Percentiles rank a stretch among this genome's conserved stretches.
Conservation (phyloP, 1,140 invertebrate genomes). For the Drusus annulatus region DNA sequence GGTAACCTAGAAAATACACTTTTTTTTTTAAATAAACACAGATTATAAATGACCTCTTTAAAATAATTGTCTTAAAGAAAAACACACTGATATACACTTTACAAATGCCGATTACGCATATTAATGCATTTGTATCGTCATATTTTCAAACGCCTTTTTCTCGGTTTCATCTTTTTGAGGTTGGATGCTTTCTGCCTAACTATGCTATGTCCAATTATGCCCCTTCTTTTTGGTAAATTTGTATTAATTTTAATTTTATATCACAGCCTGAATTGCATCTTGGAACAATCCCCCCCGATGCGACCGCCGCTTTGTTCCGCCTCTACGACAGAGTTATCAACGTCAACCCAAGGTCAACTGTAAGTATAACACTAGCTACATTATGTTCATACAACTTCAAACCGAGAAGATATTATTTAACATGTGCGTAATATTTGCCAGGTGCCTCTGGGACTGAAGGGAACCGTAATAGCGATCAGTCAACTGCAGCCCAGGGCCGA, state of each 20-base stretch:
- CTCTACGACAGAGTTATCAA: conserved; percentile 90
- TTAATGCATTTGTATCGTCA: too few relatives aligned
- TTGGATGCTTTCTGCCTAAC: too few relatives aligned
- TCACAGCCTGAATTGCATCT: conserved; percentile 63
- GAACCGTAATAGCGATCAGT: conserved; percentile 84
- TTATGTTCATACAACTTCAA: background rate
- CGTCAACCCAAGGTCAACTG: conserved; percentile 79
- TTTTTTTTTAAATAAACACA: too few relatives aligned
- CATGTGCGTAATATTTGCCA: conserved; percentile 28
- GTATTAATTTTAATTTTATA: background rate
- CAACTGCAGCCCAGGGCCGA: conserved; percentile 67
- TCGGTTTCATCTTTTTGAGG: too few relatives aligned
- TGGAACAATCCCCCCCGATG: conserved; percentile 57
- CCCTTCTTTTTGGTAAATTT: too few relatives aligned
- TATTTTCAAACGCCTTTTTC: too few relatives aligned
- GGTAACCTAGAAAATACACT: too few relatives aligned
- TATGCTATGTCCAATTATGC: too few relatives aligned
- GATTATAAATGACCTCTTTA: too few relatives aligned
- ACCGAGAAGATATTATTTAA: background rate
- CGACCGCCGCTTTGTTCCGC: conserved; percentile 73
- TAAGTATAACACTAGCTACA: conserved; percentile 45
- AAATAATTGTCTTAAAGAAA: too few relatives aligned
- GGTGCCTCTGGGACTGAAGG: conserved; percentile 85
- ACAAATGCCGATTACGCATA: too few relatives aligned
- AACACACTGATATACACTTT: too few relatives aligned